These are phyloP conservation scores for Tetramorium parvispinum DNA, from an alignment of 1,140 invertebrate species.

Conservation along the genomic window DNA sequence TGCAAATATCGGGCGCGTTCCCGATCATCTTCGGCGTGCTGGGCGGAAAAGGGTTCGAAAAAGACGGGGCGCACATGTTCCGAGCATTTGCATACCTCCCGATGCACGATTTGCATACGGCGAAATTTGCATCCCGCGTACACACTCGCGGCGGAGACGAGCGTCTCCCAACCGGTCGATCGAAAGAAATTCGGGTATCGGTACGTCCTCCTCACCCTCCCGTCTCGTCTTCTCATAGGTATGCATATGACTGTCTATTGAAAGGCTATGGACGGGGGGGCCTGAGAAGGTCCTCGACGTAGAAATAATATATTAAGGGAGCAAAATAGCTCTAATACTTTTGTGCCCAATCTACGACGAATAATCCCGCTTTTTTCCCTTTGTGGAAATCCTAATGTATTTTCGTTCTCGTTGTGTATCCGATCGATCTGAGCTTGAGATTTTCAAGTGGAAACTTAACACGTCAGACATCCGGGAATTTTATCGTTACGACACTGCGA, in stretches of 20 bases:
- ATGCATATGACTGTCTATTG: conserved; percentile 78
- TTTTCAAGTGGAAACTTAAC: conserved; percentile 26
- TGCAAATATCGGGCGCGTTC: conserved; percentile 83
- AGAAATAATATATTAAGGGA: conserved; percentile 85
- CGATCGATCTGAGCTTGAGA: conserved; percentile 15
- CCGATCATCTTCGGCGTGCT: conserved; percentile 83
- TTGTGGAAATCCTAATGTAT: conserved; percentile 78
- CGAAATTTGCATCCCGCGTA: conserved; percentile 85
- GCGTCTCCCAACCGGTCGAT: conserved; percentile 56
- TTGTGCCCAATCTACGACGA: conserved; percentile 71
- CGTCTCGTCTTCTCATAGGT: conserved; percentile 60
- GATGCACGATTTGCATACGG: conserved; percentile 82
- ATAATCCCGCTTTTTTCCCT: conserved; percentile 79
- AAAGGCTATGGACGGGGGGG: conserved; percentile 76
- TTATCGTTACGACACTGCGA: background rate
- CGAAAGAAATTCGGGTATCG: conserved; percentile 65
- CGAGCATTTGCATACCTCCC: conserved; percentile 83
- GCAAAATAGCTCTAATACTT: conserved; percentile 84
- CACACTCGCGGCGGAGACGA: conserved; percentile 77
- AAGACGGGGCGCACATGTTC: conserved; percentile 83
- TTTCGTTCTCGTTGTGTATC: conserved; percentile 63
- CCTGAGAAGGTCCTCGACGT: conserved; percentile 72
- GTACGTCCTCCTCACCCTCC: conserved; percentile 48
- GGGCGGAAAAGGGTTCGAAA: conserved; percentile 82
- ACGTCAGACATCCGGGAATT: background rate